These are phyloP conservation scores for Cistogaster globosa DNA, from an alignment of 2,888 invertebrate genomes.

Conservation along the genomic window DNA sequence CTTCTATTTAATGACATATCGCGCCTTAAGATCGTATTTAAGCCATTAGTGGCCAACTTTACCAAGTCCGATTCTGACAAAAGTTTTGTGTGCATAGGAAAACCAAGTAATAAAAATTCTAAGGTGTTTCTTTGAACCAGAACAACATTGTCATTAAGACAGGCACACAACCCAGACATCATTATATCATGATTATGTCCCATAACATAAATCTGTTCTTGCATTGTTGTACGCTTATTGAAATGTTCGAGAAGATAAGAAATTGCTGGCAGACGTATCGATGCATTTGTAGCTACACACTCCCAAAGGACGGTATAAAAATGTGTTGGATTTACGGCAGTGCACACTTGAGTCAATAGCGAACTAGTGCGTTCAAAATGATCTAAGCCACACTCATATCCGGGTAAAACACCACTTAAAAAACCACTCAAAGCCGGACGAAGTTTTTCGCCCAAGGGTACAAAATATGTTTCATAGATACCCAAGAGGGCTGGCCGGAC, in stretches of 20 bases:
- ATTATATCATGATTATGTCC: slow-evolving; percentile 92
- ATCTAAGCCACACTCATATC: slow-evolving; percentile 93
- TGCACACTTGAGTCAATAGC: slow-evolving; percentile 84
- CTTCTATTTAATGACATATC: slow-evolving; percentile 95
- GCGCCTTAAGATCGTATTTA: slow-evolving; percentile 89
- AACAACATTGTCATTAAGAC: slow-evolving; percentile 90
- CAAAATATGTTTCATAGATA: slow-evolving; percentile 94
- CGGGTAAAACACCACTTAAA: slow-evolving; percentile 93
- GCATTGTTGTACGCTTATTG: slow-evolving; percentile 90
- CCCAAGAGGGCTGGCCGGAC: slow-evolving; percentile 91
- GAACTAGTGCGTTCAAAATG: slow-evolving; percentile 88
- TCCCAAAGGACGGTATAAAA: slow-evolving; percentile 96
- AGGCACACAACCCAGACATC: slow-evolving; percentile 90
- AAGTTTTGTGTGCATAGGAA: slow-evolving; percentile 92
- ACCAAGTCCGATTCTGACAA: slow-evolving; percentile 88
- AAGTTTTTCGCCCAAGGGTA: slow-evolving; percentile 88
- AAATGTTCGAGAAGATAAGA: slow-evolving; percentile 91
- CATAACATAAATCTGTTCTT: slow-evolving; percentile 92
- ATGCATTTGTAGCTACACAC: slow-evolving; percentile 91
- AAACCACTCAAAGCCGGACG: slow-evolving; percentile 93
- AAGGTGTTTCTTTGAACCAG: slow-evolving; percentile 93
- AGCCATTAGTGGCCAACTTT: slow-evolving; percentile 88
- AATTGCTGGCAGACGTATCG: slow-evolving; percentile 91
- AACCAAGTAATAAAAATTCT: slow-evolving; percentile 91
- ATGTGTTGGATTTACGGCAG: slow-evolving; percentile 89